phyloP scores from a whole-genome alignment of 2,113 vertebrate species.

The Monopterus albus region DNA sequence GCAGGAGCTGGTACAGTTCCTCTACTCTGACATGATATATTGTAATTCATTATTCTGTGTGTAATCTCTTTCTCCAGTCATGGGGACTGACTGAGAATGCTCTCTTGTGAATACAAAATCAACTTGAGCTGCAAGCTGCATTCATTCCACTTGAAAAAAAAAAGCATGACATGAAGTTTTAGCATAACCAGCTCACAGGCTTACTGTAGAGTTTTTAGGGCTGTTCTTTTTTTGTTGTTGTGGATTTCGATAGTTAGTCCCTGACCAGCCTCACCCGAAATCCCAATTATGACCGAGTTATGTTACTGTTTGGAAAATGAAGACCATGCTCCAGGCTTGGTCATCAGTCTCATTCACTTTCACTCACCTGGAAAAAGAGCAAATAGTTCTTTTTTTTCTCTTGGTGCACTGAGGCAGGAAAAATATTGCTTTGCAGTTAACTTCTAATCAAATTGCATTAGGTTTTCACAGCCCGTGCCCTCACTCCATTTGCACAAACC shows the following conservation, averaged over 20 bases:
- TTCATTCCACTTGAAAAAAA: conserved; percentile 12
- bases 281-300: conserved; percentile 55
- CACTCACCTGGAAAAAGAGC: conserved; percentile 48
- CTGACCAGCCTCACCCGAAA: conserved; percentile 52
- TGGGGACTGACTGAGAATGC: conserved; percentile 52
- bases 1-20: conserved; percentile 57
- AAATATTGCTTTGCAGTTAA: conserved; percentile 79
- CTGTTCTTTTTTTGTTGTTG: neutral
- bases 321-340: conserved; percentile 48
- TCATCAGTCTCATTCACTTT: conserved; percentile 66
- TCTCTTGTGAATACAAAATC: conserved; percentile 67
- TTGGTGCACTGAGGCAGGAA: conserved; percentile 63
- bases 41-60: conserved; percentile 74
- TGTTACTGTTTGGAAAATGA: conserved; percentile 70
- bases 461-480: conserved; percentile 75
- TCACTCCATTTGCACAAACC: conserved; percentile 76
- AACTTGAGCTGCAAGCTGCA: conserved; percentile 40
- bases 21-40: conserved; percentile 64
- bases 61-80: conserved; percentile 67
- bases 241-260: conserved; percentile 27
- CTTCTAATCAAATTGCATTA: conserved; percentile 79
- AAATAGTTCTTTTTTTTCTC: conserved; percentile 56
- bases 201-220: neutral
- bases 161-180: conserved; percentile 22
- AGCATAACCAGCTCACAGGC: neutral